Evolutionary conservation across 2,113 vertebrate genomes (phyloP), one percentile per base, ranked within the genome.

Genomic region (Petrocephalus zakoni): DNA sequence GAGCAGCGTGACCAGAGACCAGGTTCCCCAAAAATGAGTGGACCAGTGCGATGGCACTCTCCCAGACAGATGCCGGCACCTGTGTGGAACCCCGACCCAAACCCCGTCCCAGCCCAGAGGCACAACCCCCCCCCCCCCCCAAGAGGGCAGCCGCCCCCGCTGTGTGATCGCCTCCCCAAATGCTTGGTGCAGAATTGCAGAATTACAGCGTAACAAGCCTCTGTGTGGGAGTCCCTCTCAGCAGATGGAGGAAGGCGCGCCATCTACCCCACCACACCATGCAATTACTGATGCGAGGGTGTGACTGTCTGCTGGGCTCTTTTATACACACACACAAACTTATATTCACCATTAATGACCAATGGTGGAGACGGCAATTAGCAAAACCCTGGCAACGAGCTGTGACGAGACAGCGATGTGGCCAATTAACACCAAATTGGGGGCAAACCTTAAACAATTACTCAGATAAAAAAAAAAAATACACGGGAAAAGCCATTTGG

Each of bases 161-260:
- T 2, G 90, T 89, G 90, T 91, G 86, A 91, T 90, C 86, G 87
- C 29, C 53, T 78, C 87, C 88, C 88, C 89, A 87, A 91, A 90
- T 89, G 88, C 88, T 90, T 88, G 90, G 87, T 46, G 34, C 86
- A 86, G 90, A 91, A 86, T 91, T 90, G 91, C 89, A 90, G 85
- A 90, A 3, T 42, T 2, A 42, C 42, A 42, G 42, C n/a, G 91
- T 89, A 90, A 91, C 90, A 91, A 86, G 29, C 61, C 87, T 86
- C 86, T 85, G 87, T 2, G 85, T 87, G 49, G 52, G 37, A 61
- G 55, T 47, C 51, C 85, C 58, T 86, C 58, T 81, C 52, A 86
- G 88, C 89, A 91, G 88, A 90, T 89, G 64, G 89, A 87, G 46
- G 46, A 85, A 52, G 83, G 25, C 34, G 51, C 9, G 11, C 51